Evolutionary conservation across 2,113 vertebrate species (phyloP).

Genomic region (Oryzias celebensis): DNA sequence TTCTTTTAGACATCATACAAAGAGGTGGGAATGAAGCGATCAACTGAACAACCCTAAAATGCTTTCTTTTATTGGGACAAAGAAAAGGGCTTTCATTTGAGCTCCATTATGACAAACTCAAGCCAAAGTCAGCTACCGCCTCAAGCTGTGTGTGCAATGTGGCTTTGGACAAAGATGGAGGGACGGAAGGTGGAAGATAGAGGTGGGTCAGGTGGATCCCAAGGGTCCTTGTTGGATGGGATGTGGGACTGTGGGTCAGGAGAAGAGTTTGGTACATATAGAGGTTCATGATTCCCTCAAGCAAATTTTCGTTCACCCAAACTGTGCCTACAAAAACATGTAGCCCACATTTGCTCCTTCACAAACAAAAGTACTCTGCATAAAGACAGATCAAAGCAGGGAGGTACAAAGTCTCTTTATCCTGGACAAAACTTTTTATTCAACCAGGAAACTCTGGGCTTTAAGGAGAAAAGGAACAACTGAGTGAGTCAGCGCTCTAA

Average conservation of each 20-base stretch:
- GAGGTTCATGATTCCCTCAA: conserved; percentile 72
- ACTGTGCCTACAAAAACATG: too few species aligned
- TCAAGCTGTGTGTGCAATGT: conserved; percentile 49
- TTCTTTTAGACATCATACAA: conserved; percentile 33
- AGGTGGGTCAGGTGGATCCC: conserved; percentile 66
- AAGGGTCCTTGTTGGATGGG: conserved; percentile 61
- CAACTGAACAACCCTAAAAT: conserved; percentile 75
- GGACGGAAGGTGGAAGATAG: conserved; percentile 50
- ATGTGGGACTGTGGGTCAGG: conserved; percentile 58
- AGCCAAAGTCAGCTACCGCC: conserved; percentile 79
- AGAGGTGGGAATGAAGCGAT: conserved; percentile 75
- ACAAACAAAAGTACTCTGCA: neutral
- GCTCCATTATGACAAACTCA: conserved; percentile 71
- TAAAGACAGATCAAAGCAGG: conserved; percentile 21
- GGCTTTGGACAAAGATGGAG: conserved; percentile 64
- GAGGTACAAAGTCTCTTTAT: conserved; percentile 23
- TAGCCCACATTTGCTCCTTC: conserved; percentile 7
- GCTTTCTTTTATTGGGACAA: conserved; percentile 50
- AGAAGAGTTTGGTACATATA: conserved; percentile 60
- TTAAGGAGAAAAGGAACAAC: conserved; percentile 47
- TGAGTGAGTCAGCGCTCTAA: conserved; percentile 62
- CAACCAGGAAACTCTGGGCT: conserved; percentile 41
- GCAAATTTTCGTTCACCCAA: conserved; percentile 35
- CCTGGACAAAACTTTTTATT: conserved; percentile 51
- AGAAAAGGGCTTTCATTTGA: conserved; percentile 46